Base-by-base conservation (phyloP, 2,797 vertebrate species). In the Rhynchotus rufescens region DNA sequence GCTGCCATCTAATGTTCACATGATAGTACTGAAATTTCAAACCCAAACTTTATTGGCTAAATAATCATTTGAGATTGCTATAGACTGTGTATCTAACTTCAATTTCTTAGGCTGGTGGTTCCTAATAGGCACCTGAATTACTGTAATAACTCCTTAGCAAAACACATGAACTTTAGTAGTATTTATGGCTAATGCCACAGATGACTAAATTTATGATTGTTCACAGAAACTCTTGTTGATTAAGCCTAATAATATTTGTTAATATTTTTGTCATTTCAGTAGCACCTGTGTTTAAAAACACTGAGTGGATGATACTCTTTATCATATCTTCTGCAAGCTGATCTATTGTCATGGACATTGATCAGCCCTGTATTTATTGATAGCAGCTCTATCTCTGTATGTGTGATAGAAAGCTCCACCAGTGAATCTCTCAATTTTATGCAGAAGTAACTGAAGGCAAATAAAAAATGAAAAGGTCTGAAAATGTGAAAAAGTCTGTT, bases 1-100 rank as follows among this genome's bases (percentile, higher is more conserved):
- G 95, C 96, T 97, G 91, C 97, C 97, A 97, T 89, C 98, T 98
- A 80, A 93, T 91, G 97, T 95, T 95, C 78, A 71, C 1, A 2
- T 79, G 51, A 3, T 19, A 80, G 79, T 42, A 92, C 9, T 83
- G 73, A 80, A 15, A 38, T 40, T 61, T 42, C 49, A 36, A 1
- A 4, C 62, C 62, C 65, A 8, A 36, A 10, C 13, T 69, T 22
- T 0, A 1, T 17, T 64, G 51, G 11, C 52, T 66, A 14, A 72
- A 32, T 49, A 7, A 20, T 23, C 38, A 6, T 1, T 7, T 9
- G 21, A 30, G 59, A 45, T 64, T 84, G 40, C 52, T 51, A 23
- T 49, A 4, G 32, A 62, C n/a, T 77, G 44, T 64, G 47, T 61
- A 73, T n/a, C 38, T 12, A 14, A 64, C 26, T 71, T 57, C 20